A percentile compares a stretch with the other conserved stretches of the same genome.
Evolutionary conservation across 2,797 vertebrate genomes (phyloP).

Genomic region (Microcaecilia unicolor): DNA sequence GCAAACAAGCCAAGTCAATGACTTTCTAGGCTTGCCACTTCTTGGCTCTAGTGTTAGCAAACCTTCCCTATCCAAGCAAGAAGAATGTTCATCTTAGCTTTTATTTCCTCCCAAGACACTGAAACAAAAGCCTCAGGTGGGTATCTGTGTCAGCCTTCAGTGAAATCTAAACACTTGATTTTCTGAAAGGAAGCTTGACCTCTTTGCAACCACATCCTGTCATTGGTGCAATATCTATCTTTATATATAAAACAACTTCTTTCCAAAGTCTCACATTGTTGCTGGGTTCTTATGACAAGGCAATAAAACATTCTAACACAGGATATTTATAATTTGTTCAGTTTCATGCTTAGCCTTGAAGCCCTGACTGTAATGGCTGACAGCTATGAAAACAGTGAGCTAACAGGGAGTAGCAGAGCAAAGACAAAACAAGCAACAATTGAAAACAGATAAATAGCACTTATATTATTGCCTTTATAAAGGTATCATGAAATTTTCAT

Average conservation of each 20-base stretch:
- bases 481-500: not conserved
- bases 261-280: conserved; percentile 10
- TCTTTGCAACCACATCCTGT: conserved; percentile 7
- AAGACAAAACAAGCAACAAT: conserved; percentile 15
- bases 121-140: conserved; percentile 19
- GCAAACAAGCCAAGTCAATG: not conserved
- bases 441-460: conserved; percentile 23
- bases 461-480: too few species aligned
- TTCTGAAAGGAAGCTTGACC: conserved; percentile 27
- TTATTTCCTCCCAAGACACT: conserved; percentile 13
- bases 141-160: conserved; percentile 22
- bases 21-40: not conserved
- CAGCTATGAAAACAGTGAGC: conserved; percentile 26
- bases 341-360: conserved; percentile 24
- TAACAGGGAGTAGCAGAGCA: conserved; percentile 15
- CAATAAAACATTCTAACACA: conserved; percentile 29
- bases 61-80: not conserved
- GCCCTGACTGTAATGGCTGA: conserved; percentile 17
- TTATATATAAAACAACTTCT: too few species aligned
- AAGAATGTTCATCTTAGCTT: conserved; percentile 3
- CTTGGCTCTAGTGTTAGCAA: not conserved
- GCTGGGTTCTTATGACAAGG: conserved; percentile 15
- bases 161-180: conserved; percentile 22
- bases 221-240: conserved; percentile 3
- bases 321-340: conserved; percentile 31